phyloP scores from a whole-genome alignment of 2,888 invertebrate genomes.

The Nomada hirtipes region DNA sequence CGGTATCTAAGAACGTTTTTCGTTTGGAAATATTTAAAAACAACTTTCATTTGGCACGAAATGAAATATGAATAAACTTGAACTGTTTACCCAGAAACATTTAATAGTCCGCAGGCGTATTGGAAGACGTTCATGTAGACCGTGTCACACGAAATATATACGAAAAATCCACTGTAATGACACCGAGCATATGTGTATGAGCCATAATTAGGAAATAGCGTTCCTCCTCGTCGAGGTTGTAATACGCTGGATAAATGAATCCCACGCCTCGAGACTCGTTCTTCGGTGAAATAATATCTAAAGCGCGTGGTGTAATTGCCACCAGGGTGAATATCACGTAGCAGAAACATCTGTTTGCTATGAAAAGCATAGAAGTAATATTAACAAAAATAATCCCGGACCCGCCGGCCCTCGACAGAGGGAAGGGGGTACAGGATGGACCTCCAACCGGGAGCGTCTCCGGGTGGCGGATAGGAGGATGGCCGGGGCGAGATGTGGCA shows the following conservation, averaged over 20 bases:
- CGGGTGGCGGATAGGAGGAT: too few relatives aligned
- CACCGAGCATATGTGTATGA: not conserved
- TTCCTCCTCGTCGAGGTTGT: constrained; percentile 5
- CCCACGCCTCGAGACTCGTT: constrained; percentile 6
- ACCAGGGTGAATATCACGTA: not conserved
- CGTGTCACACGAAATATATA: constrained; percentile 20
- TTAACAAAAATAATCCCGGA: too few relatives aligned
- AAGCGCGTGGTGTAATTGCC: not conserved
- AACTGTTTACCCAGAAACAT: not conserved
- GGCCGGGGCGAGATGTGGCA: too few relatives aligned
- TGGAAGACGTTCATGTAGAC: constrained; percentile 15
- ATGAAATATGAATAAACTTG: not conserved
- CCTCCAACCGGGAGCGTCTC: too few relatives aligned
- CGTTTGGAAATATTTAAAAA: not conserved
- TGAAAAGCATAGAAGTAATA: not conserved
- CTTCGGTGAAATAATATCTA: constrained; percentile 11
- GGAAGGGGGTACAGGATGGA: too few relatives aligned
- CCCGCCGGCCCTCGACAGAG: too few relatives aligned
- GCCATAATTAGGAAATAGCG: constrained; percentile 5
- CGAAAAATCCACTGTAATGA: not conserved
- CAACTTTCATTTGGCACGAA: not conserved
- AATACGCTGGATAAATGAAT: constrained; percentile 8
- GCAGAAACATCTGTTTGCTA: not conserved
- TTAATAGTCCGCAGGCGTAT: constrained; percentile 21
- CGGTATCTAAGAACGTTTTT: constrained; percentile 2